Evolutionary conservation across 2,888 invertebrate genomes (phyloP).

Genomic region (Phytoseiulus persimilis): DNA sequence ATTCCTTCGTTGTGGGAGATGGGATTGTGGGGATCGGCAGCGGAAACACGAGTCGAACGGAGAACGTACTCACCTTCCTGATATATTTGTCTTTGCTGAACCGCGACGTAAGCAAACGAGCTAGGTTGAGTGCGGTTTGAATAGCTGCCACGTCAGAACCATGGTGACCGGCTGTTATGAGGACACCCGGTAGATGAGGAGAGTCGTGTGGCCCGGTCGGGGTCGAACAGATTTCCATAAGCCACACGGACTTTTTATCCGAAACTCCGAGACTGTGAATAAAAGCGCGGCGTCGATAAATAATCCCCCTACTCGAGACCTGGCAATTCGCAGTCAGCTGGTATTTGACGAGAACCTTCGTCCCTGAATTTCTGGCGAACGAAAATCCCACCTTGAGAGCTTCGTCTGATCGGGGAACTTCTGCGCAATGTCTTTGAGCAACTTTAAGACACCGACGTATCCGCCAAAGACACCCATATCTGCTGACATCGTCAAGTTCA

Average conservation of each 20-base stretch:
- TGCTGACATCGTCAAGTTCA: neutral
- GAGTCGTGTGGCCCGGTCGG: constrained; percentile 40
- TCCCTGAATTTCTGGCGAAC: constrained; percentile 55
- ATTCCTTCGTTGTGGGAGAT: no score
- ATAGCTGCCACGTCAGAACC: constrained; percentile 50
- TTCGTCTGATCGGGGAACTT: constrained; percentile 1
- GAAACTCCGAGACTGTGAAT: constrained; percentile 48
- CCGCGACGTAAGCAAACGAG: constrained; percentile 47
- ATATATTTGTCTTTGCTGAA: constrained; percentile 48
- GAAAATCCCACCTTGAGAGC: constrained; percentile 54
- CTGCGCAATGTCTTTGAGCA: constrained; percentile 26
- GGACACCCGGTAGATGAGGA: constrained; percentile 46
- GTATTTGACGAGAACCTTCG: neutral
- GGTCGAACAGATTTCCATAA: constrained; percentile 47
- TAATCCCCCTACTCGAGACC: constrained; percentile 45
- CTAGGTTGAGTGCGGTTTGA: constrained; percentile 49
- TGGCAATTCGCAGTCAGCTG: no score
- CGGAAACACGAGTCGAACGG: no score
- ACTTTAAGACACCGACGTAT: constrained; percentile 7
- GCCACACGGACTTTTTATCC: constrained; percentile 48
- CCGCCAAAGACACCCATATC: constrained; percentile 30
- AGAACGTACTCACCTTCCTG: constrained; percentile 46
- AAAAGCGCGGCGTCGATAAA: constrained; percentile 34
- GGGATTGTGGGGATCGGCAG: no score
- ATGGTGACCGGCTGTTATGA: constrained; percentile 49